These are phyloP conservation scores for Malaclemys terrapin DNA, from an alignment of 2,113 vertebrate species.

Conservation along the genomic window DNA sequence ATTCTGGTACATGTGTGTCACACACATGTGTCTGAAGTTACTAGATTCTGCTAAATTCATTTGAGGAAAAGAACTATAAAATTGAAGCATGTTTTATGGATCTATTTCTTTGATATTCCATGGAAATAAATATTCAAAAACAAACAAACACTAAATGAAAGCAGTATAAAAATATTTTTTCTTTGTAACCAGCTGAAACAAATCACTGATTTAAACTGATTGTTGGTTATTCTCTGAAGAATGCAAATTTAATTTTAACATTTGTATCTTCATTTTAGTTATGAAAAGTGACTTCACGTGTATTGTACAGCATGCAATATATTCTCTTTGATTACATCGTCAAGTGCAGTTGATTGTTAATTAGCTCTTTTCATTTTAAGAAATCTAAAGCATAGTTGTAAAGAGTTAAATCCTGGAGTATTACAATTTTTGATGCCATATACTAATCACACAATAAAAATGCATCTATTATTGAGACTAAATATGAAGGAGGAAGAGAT, in stretches of 20 bases:
- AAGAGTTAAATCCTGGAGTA: conserved; percentile 32
- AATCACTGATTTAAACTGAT: not conserved
- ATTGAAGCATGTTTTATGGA: not conserved
- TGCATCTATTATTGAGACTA: conserved; percentile 11
- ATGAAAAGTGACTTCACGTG: conserved; percentile 17
- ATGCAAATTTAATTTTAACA: conserved; percentile 13
- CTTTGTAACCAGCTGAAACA: conserved; percentile 34
- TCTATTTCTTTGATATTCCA: not conserved
- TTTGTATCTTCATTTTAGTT: conserved; percentile 47
- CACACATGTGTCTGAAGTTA: not conserved
- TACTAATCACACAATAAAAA: conserved; percentile 59
- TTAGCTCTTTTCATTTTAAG: not conserved
- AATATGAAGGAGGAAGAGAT: not conserved
- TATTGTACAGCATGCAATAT: conserved; percentile 46
- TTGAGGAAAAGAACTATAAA: not conserved
- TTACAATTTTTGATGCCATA: conserved; percentile 47
- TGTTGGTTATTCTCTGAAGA: conserved; percentile 28
- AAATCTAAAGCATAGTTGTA: not conserved
- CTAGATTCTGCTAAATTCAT: not conserved
- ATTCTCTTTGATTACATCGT: conserved; percentile 36
- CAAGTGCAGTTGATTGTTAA: conserved; percentile 42
- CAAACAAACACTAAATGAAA: conserved; percentile 4
- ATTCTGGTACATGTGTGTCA: not conserved
- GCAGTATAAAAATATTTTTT: not conserved
- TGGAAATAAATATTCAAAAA: conserved; percentile 37